Percentiles rank a stretch among this genome's conserved stretches.
These are phyloP conservation scores for Sparus aurata DNA, from an alignment of 2,797 vertebrate genomes.

Conservation along the genomic window DNA sequence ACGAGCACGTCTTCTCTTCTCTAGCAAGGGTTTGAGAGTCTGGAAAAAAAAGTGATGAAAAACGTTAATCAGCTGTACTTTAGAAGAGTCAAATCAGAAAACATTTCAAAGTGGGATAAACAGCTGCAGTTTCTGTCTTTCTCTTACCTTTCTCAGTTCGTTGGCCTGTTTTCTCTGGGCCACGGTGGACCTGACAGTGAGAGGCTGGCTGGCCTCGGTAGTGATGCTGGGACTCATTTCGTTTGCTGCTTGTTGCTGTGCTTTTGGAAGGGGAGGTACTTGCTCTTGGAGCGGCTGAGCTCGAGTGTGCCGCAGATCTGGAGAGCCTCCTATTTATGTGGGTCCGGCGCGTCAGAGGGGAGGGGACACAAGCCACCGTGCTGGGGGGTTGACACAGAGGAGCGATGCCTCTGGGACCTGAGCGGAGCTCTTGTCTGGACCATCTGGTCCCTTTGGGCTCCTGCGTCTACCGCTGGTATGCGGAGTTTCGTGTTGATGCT, in stretches of 20 bases:
- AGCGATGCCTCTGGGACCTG: constrained; percentile 65
- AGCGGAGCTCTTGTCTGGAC: constrained; percentile 57
- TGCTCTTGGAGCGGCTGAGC: constrained; percentile 61
- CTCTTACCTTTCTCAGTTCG: constrained; percentile 91
- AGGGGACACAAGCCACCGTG: constrained; percentile 68
- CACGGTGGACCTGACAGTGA: constrained; percentile 80
- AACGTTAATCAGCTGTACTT: constrained; percentile 42
- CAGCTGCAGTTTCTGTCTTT: neutral
- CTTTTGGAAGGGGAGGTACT: constrained; percentile 44
- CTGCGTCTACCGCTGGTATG: constrained; percentile 69
- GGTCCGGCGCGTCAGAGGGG: constrained; percentile 76
- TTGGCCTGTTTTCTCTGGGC: constrained; percentile 86
- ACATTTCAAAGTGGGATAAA: neutral
- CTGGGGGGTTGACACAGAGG: constrained; percentile 36
- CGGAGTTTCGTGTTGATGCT: constrained; percentile 24
- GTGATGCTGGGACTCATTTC: constrained; percentile 82
- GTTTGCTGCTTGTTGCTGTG: constrained; percentile 59
- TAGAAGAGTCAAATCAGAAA: neutral
- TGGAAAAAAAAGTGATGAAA: constrained; percentile 47
- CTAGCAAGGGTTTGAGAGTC: constrained; percentile 89
- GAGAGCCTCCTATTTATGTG: constrained; percentile 80
- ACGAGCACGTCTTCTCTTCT: constrained; percentile 89
- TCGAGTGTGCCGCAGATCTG: constrained; percentile 55
- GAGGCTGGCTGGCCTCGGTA: constrained; percentile 64
- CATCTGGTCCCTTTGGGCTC: constrained; percentile 77